Evolutionary conservation across 2,888 invertebrate genomes (phyloP).

Genomic region (Corythucha ciliata): DNA sequence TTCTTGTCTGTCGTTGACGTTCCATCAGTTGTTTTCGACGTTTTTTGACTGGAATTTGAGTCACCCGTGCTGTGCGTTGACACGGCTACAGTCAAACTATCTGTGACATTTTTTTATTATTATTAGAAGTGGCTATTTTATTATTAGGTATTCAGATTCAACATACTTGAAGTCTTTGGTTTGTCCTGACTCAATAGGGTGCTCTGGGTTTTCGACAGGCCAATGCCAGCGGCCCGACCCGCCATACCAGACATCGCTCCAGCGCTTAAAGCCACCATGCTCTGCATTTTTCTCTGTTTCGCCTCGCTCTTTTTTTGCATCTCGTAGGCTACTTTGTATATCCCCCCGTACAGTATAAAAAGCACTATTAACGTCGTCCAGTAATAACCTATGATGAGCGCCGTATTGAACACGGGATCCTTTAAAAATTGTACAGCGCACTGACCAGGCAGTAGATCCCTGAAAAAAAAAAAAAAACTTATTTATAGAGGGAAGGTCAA

Average conservation of each 20-base stretch:
- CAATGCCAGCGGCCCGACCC: conserved; percentile 75
- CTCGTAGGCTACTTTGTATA: conserved; percentile 93
- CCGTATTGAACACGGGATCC: conserved; percentile 94
- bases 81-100: conserved; percentile 32
- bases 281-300: conserved; percentile 90
- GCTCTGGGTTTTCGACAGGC: conserved; percentile 65
- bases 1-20: conserved; percentile 35
- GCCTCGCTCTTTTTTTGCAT: conserved; percentile 96
- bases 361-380: conserved; percentile 95
- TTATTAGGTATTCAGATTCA: no score
- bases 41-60: conserved; percentile 41
- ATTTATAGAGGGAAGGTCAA: no score
- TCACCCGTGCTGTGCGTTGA: conserved; percentile 30
- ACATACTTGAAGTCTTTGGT: conserved; percentile 35
- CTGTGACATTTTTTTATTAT: no score
- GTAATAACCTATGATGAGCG: conserved; percentile 91
- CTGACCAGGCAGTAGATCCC: conserved; percentile 76
- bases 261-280: conserved; percentile 83
- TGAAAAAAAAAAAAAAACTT: no score
- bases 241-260: conserved; percentile 88
- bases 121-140: no score
- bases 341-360: conserved; percentile 91
- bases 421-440: conserved; percentile 96
- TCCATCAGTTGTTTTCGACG: conserved; percentile 39
- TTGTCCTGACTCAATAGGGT: conserved; percentile 63